A percentile compares a stretch with the other conserved stretches of the same genome.
phyloP scores from a whole-genome alignment of 2,888 invertebrate species.

The Seladonia tumulorum region DNA sequence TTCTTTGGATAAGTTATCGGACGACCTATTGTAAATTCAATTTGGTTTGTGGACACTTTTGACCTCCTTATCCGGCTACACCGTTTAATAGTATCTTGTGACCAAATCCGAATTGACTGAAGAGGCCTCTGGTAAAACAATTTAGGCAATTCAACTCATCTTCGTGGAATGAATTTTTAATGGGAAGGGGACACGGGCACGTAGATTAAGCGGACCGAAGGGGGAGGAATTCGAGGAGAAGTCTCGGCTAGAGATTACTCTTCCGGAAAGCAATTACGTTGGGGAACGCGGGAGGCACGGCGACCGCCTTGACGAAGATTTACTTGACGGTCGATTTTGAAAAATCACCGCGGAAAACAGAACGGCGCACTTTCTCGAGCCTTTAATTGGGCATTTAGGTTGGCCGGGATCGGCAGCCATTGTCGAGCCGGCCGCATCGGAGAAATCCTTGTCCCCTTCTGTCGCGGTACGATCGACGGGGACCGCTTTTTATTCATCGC shows the following conservation, averaged over 20 bases:
- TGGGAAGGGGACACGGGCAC: constrained; percentile 15
- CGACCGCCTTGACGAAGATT: constrained; percentile 40
- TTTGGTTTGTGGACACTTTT: too few relatives aligned
- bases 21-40: too few relatives aligned
- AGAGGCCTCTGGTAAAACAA: background rate
- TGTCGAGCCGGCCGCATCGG: constrained; percentile 31
- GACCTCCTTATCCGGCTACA: too few relatives aligned
- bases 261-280: constrained; percentile 47
- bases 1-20: too few relatives aligned
- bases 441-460: constrained; percentile 51
- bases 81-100: background rate
- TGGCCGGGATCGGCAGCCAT: constrained; percentile 28
- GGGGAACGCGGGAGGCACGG: background rate
- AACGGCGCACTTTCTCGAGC: constrained; percentile 40
- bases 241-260: constrained; percentile 23
- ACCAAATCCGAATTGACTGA: background rate
- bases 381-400: constrained; percentile 63
- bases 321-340: constrained; percentile 26
- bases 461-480: constrained; percentile 28
- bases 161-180: constrained; percentile 18
- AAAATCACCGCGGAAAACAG: constrained; percentile 20
- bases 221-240: constrained; percentile 29
- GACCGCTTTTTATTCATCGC: constrained; percentile 59
- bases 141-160: background rate
- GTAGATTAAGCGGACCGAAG: constrained; percentile 32